A percentile compares a stretch with the other conserved stretches of the same genome.
These are phyloP conservation scores for Tetramorium bicarinatum DNA, from an alignment of 2,888 invertebrate species.

Conservation along the genomic window DNA sequence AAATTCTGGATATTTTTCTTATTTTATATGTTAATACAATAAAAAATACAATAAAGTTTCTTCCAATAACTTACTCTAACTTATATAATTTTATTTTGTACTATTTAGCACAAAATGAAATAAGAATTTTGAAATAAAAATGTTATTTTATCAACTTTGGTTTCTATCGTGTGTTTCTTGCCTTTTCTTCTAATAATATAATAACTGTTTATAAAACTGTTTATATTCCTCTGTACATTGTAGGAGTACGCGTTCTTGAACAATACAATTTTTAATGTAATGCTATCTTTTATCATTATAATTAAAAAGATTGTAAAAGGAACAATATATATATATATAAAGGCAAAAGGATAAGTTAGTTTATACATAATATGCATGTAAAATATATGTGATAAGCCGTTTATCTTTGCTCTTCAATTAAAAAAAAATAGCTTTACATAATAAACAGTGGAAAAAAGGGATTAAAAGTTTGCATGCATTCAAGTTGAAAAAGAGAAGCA, in stretches of 20 bases:
- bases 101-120: constrained; percentile 12
- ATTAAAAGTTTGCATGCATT: constrained; percentile 19
- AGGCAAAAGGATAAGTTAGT: background rate
- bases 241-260: constrained; percentile 47
- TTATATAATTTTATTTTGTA: constrained; percentile 17
- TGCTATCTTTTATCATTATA: constrained; percentile 15
- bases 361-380: constrained; percentile 8
- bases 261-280: constrained; percentile 31
- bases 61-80: constrained; percentile 19
- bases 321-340: constrained; percentile 18
- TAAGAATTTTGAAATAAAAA: constrained; percentile 24
- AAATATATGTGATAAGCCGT: background rate
- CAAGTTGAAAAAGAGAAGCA: constrained; percentile 35
- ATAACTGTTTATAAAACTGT: constrained; percentile 31
- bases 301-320: constrained; percentile 19
- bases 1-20: constrained; percentile 2
- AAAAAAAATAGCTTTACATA: constrained; percentile 32
- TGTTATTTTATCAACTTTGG: constrained; percentile 14
- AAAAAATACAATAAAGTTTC: background rate
- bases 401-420: constrained; percentile 10
- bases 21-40: constrained; percentile 12
- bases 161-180: constrained; percentile 58
- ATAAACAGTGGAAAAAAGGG: background rate
- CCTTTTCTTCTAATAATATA: constrained; percentile 61
- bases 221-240: constrained; percentile 60